Base-by-base conservation (phyloP, 2,888 invertebrate species). In the Drosophila falleni region DNA sequence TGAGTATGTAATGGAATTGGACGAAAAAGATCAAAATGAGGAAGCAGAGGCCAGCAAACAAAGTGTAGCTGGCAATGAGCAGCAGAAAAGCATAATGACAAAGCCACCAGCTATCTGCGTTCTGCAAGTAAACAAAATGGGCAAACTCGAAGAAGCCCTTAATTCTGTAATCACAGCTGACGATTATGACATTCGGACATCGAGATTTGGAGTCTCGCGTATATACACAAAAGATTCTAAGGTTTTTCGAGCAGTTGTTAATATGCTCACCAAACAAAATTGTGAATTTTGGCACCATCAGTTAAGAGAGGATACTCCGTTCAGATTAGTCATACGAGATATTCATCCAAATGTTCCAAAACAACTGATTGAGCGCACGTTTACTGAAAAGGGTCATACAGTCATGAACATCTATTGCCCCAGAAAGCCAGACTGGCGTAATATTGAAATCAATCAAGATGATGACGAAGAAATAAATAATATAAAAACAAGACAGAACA, bases 321-420 rank as follows among this genome's bases (percentile, higher is more conserved):
- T n/a, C 15, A 55, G 33, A 35, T 6, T 62, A 16, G 61, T 46
- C 11, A 4, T 53, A 11, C 29, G 41, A 9, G 23, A 55, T 49
- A 49, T 55, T 33, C 49, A 63, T 46, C 53, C 19, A 8, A 62
- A 54, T 10, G 46, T 47, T 3, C 39, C 46, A 29, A 62, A 54
- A 31, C 4, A 54, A 47, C 3, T 37, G 19, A 62, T 54, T 47
- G 46, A 54, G n/a, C 46, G 39, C n/a, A 29, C 61, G 1, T 54
- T 54, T 10, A n/a, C 61, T 6, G 61, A 62, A 4, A 54, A 62
- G 29, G 39, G 47, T 11, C 19, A 29, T n/a, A 46, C 16, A 61
- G 44, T 53, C 1, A 6, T 37, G 3, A 61, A 49, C 47, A 41
- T 54, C 11, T 51, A 60, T 50, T 60, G 44, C 9, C 60, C 50